These are phyloP conservation scores for Tetraneura akinire DNA, from an alignment of 1,140 invertebrate genomes.

Conservation along the genomic window DNA sequence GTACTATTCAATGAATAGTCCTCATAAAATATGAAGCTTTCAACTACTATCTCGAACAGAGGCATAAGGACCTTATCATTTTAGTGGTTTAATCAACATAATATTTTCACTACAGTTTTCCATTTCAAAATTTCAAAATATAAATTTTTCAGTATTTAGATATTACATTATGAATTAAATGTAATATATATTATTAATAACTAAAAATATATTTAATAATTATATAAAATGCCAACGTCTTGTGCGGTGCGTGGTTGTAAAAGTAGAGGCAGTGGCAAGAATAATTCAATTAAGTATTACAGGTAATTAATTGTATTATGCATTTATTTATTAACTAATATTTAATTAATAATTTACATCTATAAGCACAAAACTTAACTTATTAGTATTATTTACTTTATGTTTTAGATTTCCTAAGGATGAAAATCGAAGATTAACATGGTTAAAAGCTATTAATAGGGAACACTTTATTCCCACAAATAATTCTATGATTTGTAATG, in stretches of 20 bases:
- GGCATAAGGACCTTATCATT: too few relatives aligned
- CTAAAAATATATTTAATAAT: too few relatives aligned
- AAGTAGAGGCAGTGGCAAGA: conserved; percentile 5
- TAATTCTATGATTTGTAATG: not conserved
- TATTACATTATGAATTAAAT: too few relatives aligned
- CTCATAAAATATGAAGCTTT: too few relatives aligned
- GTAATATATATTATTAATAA: too few relatives aligned
- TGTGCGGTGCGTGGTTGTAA: conserved; percentile 20
- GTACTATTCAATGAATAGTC: too few relatives aligned
- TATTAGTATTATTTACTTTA: not conserved
- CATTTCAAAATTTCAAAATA: too few relatives aligned
- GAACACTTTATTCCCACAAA: conserved; percentile 21
- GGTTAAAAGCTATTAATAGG: not conserved
- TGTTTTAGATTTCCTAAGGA: conserved; percentile 17
- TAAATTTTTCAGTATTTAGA: too few relatives aligned
- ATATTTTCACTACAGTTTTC: too few relatives aligned
- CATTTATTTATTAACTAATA: not conserved
- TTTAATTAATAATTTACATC: not conserved
- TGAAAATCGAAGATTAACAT: not conserved
- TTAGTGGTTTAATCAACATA: too few relatives aligned
- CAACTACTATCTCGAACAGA: too few relatives aligned
- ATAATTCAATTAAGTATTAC: conserved; percentile 11
- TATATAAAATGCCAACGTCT: not conserved
- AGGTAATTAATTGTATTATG: not conserved
- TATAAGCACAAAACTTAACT: not conserved